Evolutionary conservation across 1,140 invertebrate species (phyloP).

Genomic region (Sminthurinus signatus): DNA sequence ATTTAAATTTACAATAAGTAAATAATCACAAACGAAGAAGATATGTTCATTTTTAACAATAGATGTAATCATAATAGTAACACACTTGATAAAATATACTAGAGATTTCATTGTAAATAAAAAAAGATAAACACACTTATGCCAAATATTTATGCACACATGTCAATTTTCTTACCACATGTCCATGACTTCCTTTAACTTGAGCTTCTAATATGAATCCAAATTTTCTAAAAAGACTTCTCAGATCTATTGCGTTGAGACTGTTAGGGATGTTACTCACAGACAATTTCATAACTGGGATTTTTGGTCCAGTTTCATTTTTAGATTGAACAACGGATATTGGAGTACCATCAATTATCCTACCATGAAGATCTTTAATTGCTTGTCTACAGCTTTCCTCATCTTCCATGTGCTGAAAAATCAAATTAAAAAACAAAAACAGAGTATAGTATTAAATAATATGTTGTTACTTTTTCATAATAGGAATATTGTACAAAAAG

Average conservation of each 20-base stretch:
- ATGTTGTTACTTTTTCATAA: too few species aligned
- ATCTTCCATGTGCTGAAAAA: constrained; percentile 37
- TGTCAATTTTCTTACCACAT: constrained; percentile 26
- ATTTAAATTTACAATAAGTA: too few species aligned
- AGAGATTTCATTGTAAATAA: not conserved
- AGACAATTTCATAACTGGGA: constrained; percentile 16
- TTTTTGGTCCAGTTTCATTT: constrained; percentile 16
- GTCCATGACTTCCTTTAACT: constrained; percentile 11
- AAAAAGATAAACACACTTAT: not conserved
- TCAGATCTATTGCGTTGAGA: constrained; percentile 14
- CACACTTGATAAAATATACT: too few species aligned
- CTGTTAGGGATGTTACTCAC: constrained; percentile 22
- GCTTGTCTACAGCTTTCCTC: constrained; percentile 20
- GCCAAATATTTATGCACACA: constrained; percentile 4
- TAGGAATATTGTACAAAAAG: too few species aligned
- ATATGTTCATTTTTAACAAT: not conserved
- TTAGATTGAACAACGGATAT: constrained; percentile 26
- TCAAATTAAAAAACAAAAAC: not conserved
- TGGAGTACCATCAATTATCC: constrained; percentile 14
- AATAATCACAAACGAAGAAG: too few species aligned
- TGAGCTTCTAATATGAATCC: constrained; percentile 29
- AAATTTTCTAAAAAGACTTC: constrained; percentile 34
- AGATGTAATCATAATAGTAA: too few species aligned
- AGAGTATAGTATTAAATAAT: too few species aligned
- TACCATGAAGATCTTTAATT: constrained; percentile 20